Evolutionary conservation across 2,113 vertebrate species (phyloP), one percentile per base, ranked within the genome.

Genomic region (Gavialis gangeticus): DNA sequence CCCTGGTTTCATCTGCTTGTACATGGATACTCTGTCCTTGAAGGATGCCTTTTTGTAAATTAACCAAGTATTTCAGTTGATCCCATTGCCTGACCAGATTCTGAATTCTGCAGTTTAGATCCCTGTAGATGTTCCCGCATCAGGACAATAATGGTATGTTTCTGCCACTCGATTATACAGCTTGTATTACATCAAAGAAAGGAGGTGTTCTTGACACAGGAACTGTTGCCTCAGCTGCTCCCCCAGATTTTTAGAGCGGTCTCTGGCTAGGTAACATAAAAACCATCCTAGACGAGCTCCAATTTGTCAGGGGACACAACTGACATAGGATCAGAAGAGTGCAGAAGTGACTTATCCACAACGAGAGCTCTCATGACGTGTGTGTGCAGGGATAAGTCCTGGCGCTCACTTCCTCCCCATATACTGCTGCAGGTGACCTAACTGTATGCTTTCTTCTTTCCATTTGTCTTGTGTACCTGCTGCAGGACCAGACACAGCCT

Each of bases 271-370:
- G 95, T 73, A 96, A 96, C 62, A 0, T 30, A 75, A 91, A 91
- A 95, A 94, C 92, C 62, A 83, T 66, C 46, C 62, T 59, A 90
- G 81, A 71, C 27, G 58, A 77, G 75, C 91, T 93, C 91, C 71
- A 84, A 82, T 90, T 90, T 92, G 81, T 94, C 69, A 82, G 73
- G 46, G 46, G 46, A 46, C 46, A 46, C 7, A 46, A 46, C 34
- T 86, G 88, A 71, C 16, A 86, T 82, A 90, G 89, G 85, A 90
- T 2, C 2, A 3, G 46, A 78, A 57, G 34, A 84, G 79, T 89
- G 84, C n/a, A 91, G 85, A 94, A 30, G 88, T 81, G 93, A 82
- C 58, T 46, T 84, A 12, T 4, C 58, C 63, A 84, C 60, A 86
- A 7, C 9, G 12, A 34, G 57, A 91, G 66, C 15, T 4, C 14